Percentiles rank a stretch among this genome's conserved stretches.
Conservation (phyloP, 37 sponge, comb jelly and placozoan genomes). For the Aplysina aerophoba region DNA sequence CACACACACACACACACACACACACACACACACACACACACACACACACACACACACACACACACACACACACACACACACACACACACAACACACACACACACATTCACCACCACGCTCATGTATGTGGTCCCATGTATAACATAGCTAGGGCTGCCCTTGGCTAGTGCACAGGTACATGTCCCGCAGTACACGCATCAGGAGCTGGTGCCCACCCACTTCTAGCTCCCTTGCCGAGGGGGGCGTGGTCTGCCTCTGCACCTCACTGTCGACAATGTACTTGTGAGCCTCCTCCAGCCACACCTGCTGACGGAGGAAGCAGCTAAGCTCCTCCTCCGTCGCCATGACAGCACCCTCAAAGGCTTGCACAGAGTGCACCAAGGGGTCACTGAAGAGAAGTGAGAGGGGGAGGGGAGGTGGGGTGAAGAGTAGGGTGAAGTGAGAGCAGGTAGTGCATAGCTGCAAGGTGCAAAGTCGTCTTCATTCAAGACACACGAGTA, state of each 20-base stretch:
- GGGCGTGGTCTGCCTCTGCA: background rate
- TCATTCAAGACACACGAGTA: no score
- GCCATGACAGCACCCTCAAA: background rate
- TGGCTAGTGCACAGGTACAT: no score
- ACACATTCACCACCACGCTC: slow-evolving; percentile 6
- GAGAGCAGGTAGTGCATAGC: no score
- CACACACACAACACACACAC: background rate
- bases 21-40: slow-evolving; percentile 25
- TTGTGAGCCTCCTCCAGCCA: slow-evolving; percentile 16
- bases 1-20: background rate
- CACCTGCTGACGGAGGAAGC: background rate
- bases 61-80: slow-evolving; percentile 28
- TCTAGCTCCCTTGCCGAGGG: background rate
- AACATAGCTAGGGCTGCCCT: no score
- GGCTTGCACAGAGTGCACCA: background rate
- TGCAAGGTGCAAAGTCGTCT: no score
- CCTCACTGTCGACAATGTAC: background rate
- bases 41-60: slow-evolving; percentile 18
- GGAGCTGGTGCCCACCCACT: background rate
- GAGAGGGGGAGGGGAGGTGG: background rate
- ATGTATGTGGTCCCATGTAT: no score
- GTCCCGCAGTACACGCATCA: no score
- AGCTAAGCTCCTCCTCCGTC: background rate
- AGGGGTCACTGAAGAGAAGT: background rate
- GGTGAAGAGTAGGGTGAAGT: no score